These are phyloP conservation scores for Stegodyphus mimosarum DNA, from an alignment of 1,140 invertebrate species.

Conservation along the genomic window DNA sequence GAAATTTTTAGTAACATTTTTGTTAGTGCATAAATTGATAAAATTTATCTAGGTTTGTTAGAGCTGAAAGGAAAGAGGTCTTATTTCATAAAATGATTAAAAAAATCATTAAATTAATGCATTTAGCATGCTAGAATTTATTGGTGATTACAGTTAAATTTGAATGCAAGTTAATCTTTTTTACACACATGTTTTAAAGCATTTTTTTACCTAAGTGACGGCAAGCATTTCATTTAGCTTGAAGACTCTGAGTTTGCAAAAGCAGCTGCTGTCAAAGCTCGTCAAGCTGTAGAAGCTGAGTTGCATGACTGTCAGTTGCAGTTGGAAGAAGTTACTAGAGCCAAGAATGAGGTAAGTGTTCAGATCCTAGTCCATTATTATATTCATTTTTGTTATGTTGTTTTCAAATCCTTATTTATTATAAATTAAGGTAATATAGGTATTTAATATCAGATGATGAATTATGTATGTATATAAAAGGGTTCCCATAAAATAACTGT, in stretches of 20 bases:
- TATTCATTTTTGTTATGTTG: background rate
- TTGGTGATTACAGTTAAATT: background rate
- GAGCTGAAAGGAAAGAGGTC: too few species aligned
- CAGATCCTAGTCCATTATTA: background rate
- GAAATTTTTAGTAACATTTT: too few species aligned
- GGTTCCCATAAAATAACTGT: too few species aligned
- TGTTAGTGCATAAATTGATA: too few species aligned
- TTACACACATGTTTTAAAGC: background rate
- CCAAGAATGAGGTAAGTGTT: conserved; percentile 75
- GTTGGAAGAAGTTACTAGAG: conserved; percentile 81
- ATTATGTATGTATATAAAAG: background rate
- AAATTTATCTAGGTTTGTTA: too few species aligned
- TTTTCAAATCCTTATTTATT: background rate
- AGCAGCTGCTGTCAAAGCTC: conserved; percentile 83
- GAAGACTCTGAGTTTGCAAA: conserved; percentile 90
- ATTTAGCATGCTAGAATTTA: background rate
- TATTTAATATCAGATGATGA: background rate
- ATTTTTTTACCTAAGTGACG: background rate
- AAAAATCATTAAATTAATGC: too few species aligned
- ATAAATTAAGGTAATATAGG: background rate
- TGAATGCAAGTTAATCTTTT: background rate
- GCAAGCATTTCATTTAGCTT: conserved; percentile 71
- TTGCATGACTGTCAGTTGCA: conserved; percentile 80
- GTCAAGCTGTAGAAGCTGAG: conserved; percentile 84
- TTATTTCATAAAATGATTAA: too few species aligned